Percentiles rank a stretch among this genome's conserved stretches.
Evolutionary conservation across 1,140 invertebrate genomes (phyloP).

Genomic region (Drosophila biarmipes): DNA sequence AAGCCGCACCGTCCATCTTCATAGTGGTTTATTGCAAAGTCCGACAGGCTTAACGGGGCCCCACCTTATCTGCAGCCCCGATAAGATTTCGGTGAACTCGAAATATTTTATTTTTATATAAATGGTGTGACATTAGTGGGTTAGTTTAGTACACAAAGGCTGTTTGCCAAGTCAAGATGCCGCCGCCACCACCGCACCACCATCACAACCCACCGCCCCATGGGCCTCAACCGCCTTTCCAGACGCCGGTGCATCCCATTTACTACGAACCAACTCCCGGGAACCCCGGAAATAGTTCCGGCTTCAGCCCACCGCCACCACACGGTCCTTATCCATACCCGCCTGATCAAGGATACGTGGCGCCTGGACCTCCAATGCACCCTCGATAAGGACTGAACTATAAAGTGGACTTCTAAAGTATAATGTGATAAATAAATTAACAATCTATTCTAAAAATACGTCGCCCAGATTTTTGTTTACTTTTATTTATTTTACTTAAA

Average conservation of each 20-base stretch:
- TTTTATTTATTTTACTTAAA: not conserved
- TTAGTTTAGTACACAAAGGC: constrained; percentile 3
- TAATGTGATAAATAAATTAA: not conserved
- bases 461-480: too few species aligned
- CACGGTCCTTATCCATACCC: constrained; percentile 30
- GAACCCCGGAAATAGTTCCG: constrained; percentile 5
- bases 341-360: constrained; percentile 12
- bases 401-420: not conserved
- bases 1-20: not conserved
- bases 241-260: constrained; percentile 27
- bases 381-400: constrained; percentile 8
- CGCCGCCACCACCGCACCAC: constrained; percentile 21
- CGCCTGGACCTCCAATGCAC: constrained; percentile 35
- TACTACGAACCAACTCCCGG: constrained; percentile 19
- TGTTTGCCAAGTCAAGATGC: constrained; percentile 19
- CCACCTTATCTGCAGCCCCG: constrained; percentile 11
- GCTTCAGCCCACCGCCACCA: constrained; percentile 16
- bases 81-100: not conserved
- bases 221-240: constrained; percentile 21
- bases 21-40: not conserved
- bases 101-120: constrained; percentile 12
- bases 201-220: constrained; percentile 16
- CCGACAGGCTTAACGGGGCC: not conserved
- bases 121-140: not conserved
- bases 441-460: not conserved